These are phyloP conservation scores for Drosophila parthenogenetica DNA, from an alignment of 2,888 invertebrate genomes.

Conservation along the genomic window DNA sequence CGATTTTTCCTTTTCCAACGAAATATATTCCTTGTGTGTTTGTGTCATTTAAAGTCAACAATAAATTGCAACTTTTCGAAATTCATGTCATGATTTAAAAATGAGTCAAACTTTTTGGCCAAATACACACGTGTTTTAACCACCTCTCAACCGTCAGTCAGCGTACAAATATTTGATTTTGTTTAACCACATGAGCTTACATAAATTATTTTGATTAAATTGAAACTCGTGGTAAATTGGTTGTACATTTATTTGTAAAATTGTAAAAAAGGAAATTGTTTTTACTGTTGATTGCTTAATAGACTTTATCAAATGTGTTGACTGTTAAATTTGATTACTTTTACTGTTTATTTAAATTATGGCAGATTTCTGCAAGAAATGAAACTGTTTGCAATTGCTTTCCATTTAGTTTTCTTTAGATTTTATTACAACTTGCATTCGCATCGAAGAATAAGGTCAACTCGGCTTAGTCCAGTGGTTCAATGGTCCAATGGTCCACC, in stretches of 20 bases:
- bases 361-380: constrained; percentile 5
- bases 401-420: constrained; percentile 9
- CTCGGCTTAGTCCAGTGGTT: constrained; percentile 1
- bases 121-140: constrained; percentile 16
- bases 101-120: constrained; percentile 13
- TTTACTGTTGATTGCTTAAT: not conserved
- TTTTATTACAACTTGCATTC: constrained; percentile 17
- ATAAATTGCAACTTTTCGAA: constrained; percentile 15
- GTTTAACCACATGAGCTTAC: not conserved
- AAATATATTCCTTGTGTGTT: too few species aligned
- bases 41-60: constrained; percentile 25
- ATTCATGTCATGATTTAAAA: constrained; percentile 34
- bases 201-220: constrained; percentile 15
- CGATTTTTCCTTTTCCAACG: not conserved
- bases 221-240: constrained; percentile 14
- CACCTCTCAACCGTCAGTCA: not conserved
- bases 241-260: constrained; percentile 4
- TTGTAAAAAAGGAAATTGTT: not conserved
- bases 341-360: constrained; percentile 5
- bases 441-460: constrained; percentile 17
- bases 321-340: not conserved
- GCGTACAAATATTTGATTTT: constrained; percentile 14
- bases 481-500: not conserved
- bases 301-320: not conserved
- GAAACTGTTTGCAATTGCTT: constrained; percentile 12